Conservation (phyloP, 2,113 vertebrate genomes). For the Hippocampus comes region DNA sequence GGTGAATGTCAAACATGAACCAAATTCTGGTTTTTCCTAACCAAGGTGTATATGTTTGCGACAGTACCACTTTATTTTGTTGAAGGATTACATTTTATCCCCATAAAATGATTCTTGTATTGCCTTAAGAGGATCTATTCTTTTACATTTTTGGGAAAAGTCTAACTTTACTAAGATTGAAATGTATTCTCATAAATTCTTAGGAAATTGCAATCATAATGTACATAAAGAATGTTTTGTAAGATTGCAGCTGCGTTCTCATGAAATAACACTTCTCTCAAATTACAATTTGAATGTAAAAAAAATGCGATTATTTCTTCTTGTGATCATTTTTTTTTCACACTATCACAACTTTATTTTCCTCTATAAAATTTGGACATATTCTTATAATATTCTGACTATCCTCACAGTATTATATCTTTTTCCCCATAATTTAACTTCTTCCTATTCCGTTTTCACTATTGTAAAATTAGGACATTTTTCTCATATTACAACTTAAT, state of each 20-base stretch:
- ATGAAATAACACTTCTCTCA: background rate
- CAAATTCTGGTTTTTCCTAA: background rate
- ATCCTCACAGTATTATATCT: no score
- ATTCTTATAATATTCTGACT: background rate
- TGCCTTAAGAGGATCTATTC: background rate
- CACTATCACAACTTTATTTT: no score
- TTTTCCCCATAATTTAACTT: no score
- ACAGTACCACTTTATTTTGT: background rate
- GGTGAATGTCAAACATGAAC: background rate
- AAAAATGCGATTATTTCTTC: no score
- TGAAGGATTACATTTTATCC: background rate
- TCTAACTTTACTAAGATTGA: background rate
- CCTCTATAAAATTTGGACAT: no score
- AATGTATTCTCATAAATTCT: background rate
- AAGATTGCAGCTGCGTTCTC: background rate
- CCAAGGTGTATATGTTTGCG: background rate
- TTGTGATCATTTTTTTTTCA: no score
- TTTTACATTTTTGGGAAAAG: background rate
- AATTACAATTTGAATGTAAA: no score
- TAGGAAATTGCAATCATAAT: background rate
- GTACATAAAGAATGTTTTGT: background rate
- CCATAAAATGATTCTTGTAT: background rate
- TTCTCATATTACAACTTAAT: background rate
- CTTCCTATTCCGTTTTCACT: no score
- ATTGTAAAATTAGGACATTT: no score